phyloP scores from a whole-genome alignment of 2,797 vertebrate genomes.

The Eremophila alpestris region DNA sequence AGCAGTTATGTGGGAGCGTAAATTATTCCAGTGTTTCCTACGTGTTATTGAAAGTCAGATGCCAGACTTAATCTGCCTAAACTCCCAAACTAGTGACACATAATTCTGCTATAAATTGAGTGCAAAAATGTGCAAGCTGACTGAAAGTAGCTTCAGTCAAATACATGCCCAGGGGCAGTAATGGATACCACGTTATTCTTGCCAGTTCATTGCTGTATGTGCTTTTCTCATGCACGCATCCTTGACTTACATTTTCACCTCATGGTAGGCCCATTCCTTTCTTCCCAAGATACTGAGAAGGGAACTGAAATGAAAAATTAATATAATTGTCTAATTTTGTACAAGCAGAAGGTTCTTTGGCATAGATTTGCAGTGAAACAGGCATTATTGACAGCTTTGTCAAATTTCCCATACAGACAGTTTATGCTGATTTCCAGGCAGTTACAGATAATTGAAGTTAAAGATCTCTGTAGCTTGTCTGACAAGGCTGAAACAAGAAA shows the following conservation, averaged over 20 bases:
- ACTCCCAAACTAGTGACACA: neutral
- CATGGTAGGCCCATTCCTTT: neutral
- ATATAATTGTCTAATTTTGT: slow-evolving; percentile 14
- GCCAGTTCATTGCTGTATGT: neutral
- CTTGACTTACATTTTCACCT: neutral
- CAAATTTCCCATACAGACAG: slow-evolving; percentile 9
- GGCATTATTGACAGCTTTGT: slow-evolving; percentile 41
- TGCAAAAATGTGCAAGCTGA: neutral
- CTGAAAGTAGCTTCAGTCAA: neutral
- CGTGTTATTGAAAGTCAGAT: slow-evolving; percentile 15
- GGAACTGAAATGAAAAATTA: neutral
- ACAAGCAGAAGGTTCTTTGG: neutral
- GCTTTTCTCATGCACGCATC: neutral
- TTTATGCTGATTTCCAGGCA: slow-evolving; percentile 25
- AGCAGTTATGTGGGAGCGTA: neutral
- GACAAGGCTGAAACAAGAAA: slow-evolving; percentile 36
- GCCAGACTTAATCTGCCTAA: neutral
- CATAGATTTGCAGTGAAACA: neutral
- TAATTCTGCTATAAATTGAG: neutral
- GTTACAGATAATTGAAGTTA: slow-evolving; percentile 48
- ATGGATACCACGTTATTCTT: neutral
- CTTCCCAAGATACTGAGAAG: neutral
- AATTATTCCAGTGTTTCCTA: neutral
- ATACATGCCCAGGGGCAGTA: rapidly evolving
- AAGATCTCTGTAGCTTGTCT: slow-evolving; percentile 14